Conservation (phyloP, 2,888 invertebrate genomes). For the Selenia dentaria region DNA sequence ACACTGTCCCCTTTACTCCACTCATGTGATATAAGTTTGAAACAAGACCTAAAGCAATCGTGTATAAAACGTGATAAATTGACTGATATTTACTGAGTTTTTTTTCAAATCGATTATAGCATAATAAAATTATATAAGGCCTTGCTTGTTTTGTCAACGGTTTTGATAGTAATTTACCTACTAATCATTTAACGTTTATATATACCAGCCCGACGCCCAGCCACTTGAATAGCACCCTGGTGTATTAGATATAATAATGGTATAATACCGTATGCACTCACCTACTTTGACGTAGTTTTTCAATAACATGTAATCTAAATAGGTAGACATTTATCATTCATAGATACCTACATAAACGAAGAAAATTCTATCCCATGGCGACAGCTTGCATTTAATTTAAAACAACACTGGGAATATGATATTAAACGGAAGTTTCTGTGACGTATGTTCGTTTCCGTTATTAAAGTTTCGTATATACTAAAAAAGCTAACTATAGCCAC, state of each 20-base stretch:
- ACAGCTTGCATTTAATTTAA: conserved; percentile 21
- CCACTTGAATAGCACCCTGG: conserved; percentile 67
- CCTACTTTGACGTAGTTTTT: too few relatives aligned
- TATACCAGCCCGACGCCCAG: conserved; percentile 18
- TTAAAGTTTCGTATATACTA: neutral
- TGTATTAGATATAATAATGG: conserved; percentile 38
- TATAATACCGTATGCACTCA: conserved; percentile 41
- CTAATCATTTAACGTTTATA: too few relatives aligned
- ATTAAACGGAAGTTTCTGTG: neutral
- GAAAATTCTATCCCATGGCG: conserved; percentile 39
- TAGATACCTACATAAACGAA: conserved; percentile 49
- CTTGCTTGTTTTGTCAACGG: too few relatives aligned
- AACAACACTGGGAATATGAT: neutral
- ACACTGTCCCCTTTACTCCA: too few relatives aligned
- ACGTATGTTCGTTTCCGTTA: neutral
- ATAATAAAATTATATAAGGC: too few relatives aligned
- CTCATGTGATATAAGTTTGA: too few relatives aligned
- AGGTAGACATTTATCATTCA: conserved; percentile 29
- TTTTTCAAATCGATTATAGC: too few relatives aligned
- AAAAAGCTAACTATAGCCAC: conserved; percentile 28
- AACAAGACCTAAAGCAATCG: too few relatives aligned
- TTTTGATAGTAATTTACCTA: too few relatives aligned
- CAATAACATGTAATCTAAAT: conserved; percentile 38
- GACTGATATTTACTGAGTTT: too few relatives aligned
- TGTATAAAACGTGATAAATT: too few relatives aligned